A percentile compares a stretch with the other conserved stretches of the same genome.
These are phyloP conservation scores for Tetrapedia diversipes DNA, from an alignment of 2,888 invertebrate genomes.

Conservation along the genomic window DNA sequence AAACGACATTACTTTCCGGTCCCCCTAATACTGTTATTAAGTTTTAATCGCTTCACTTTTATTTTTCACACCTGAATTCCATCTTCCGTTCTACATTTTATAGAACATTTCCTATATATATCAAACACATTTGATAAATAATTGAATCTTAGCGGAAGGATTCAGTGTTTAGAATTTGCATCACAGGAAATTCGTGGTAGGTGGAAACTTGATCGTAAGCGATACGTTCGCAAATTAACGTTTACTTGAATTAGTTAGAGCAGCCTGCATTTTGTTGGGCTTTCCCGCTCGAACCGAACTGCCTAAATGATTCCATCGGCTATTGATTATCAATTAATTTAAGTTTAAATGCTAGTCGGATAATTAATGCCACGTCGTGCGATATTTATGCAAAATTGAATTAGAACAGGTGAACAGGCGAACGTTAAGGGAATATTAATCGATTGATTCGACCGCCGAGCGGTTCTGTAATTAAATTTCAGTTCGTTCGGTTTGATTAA, in stretches of 20 bases:
- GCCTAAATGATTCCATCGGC: slow-evolving; percentile 51
- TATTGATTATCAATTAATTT: slow-evolving; percentile 57
- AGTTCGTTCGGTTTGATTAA: neutral
- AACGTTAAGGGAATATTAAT: slow-evolving; percentile 51
- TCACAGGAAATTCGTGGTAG: neutral
- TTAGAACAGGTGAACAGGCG: slow-evolving; percentile 47
- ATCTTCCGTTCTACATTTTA: too few relatives aligned
- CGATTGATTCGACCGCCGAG: slow-evolving; percentile 43
- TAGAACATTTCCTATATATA: too few relatives aligned
- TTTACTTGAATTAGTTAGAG: slow-evolving; percentile 39
- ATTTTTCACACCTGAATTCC: too few relatives aligned
- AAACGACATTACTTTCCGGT: too few relatives aligned
- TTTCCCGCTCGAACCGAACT: slow-evolving; percentile 37
- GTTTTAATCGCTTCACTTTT: too few relatives aligned
- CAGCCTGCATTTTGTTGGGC: slow-evolving; percentile 37
- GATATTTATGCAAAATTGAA: slow-evolving; percentile 58
- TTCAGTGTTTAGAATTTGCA: too few relatives aligned
- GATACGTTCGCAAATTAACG: slow-evolving; percentile 11
- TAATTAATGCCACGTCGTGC: slow-evolving; percentile 51
- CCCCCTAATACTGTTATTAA: too few relatives aligned
- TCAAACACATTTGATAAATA: too few relatives aligned
- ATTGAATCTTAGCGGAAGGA: too few relatives aligned
- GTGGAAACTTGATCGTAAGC: neutral
- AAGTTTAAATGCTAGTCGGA: slow-evolving; percentile 48
- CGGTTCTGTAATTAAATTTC: slow-evolving; percentile 38